phyloP scores from a whole-genome alignment of 1,140 invertebrate species.

The Idris sp. region DNA sequence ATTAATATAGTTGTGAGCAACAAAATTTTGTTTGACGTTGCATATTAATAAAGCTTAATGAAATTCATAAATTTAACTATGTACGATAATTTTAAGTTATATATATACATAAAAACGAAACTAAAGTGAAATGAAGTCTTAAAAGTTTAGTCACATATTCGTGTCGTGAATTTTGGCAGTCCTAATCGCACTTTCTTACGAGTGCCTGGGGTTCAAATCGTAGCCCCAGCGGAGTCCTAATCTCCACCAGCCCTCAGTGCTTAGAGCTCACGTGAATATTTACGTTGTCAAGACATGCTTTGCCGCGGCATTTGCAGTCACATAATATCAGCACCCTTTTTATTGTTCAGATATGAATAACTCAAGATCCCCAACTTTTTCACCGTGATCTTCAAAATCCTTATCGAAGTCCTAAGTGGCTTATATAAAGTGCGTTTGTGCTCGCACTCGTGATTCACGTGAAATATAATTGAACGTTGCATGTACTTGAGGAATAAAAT shows the following conservation, averaged over 20 bases:
- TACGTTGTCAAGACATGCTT: conserved; percentile 43
- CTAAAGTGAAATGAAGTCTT: no score
- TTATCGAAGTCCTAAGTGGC: conserved; percentile 19
- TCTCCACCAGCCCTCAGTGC: conserved; percentile 22
- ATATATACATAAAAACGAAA: no score
- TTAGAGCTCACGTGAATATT: conserved; percentile 33
- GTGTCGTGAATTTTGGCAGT: conserved; percentile 29
- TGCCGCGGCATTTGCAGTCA: conserved; percentile 6
- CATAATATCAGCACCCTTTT: conserved; percentile 16
- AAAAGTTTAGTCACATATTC: no score
- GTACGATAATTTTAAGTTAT: no score
- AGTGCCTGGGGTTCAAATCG: conserved; percentile 17
- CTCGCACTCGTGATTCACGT: conserved; percentile 8
- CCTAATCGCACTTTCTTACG: conserved; percentile 24
- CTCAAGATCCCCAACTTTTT: conserved; percentile 1
- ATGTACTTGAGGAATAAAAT: no score
- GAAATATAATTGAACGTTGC: no score
- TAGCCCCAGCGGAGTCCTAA: conserved; percentile 15
- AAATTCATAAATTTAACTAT: no score
- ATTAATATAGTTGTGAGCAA: no score
- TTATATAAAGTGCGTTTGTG: conserved; percentile 3
- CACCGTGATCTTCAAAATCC: conserved; percentile 15
- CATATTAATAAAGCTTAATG: no score
- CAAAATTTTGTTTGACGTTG: no score
- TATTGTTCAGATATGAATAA: conserved; percentile 27